Base-by-base conservation (phyloP, 2,888 invertebrate species). In the Vannuccia rotundouncinata region DNA sequence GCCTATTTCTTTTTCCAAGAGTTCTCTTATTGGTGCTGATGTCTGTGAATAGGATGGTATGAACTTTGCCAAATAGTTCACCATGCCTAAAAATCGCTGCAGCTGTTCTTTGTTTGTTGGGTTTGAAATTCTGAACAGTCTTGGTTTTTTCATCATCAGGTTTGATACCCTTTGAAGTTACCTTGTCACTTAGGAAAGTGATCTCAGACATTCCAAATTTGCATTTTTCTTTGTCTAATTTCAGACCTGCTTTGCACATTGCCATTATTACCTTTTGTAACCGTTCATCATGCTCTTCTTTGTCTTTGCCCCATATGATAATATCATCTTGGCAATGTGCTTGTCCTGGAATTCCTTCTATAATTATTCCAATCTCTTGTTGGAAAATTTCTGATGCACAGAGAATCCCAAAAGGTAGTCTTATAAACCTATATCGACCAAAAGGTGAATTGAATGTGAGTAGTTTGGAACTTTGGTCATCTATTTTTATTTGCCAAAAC, bases 381-480 rank as follows among this genome's bases (percentile, higher is more conserved):
- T 81, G 79, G 25, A 59, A 82, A 17, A 79, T 74, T 29, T 82
- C 81, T 76, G 78, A 81, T 5, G 82, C 79, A 27, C 60, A 79
- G 59, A 59, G 59, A 25, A 82, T 79, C 31, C 82, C 82, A 77
- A 81, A 82, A 1, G 82, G 81, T 17, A 82, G 22, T 74, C 76
- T 74, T 5, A 80, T 59, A 66, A 66, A 82, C 2, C 82, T n/a
- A 45, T 45, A 82, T 25, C 80, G n/a, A 13, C 81, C 81, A 73
- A 80, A 80, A 29, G 83, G 83, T n/a, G 82, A 83, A 60, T 81
- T 83, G 25, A 82, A 83, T n/a, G 80, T 82, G 13, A 74, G 76
- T 31, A 81, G 22, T 13, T 66, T 17, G 10, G 78, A 59, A 1
- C 77, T 74, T n/a, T 75, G 80, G 22, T 83, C 77, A 74, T 81